A percentile compares a stretch with the other conserved stretches of the same genome.
Conservation (phyloP, 1,140 invertebrate genomes). For the Calliopsis andreniformis region DNA sequence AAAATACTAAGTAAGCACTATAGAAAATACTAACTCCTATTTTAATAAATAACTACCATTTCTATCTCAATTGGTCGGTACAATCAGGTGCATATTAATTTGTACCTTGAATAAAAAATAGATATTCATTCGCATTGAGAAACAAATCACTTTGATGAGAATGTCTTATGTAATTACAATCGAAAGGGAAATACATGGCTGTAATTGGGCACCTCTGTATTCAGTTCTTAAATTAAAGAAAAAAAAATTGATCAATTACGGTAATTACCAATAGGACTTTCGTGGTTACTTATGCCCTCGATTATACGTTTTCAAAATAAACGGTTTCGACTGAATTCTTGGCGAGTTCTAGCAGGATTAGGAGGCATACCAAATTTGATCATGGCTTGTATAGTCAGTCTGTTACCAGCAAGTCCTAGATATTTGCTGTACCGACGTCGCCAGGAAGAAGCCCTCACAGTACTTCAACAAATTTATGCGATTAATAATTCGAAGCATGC, state of each 20-base stretch:
- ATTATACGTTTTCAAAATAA: constrained; percentile 55
- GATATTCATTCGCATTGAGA: no score
- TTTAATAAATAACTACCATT: no score
- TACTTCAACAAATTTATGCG: constrained; percentile 69
- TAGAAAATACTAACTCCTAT: no score
- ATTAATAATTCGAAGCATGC: constrained; percentile 69
- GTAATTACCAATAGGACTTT: constrained; percentile 52
- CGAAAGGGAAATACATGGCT: no score
- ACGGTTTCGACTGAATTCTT: constrained; percentile 69
- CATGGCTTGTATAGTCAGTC: constrained; percentile 63
- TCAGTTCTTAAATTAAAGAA: background rate
- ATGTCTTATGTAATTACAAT: no score
- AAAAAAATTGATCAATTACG: background rate
- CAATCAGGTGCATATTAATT: no score
- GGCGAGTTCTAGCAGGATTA: constrained; percentile 65
- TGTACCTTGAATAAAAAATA: no score
- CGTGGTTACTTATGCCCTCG: constrained; percentile 67
- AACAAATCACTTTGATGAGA: no score
- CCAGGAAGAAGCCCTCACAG: constrained; percentile 54
- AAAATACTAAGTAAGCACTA: no score
- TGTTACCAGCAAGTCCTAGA: constrained; percentile 66
- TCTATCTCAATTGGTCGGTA: no score
- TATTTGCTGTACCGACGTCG: constrained; percentile 61
- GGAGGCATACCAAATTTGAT: constrained; percentile 61
- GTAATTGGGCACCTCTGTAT: no score